phyloP scores from a whole-genome alignment of 2,113 vertebrate species.

The Sceloporus undulatus region DNA sequence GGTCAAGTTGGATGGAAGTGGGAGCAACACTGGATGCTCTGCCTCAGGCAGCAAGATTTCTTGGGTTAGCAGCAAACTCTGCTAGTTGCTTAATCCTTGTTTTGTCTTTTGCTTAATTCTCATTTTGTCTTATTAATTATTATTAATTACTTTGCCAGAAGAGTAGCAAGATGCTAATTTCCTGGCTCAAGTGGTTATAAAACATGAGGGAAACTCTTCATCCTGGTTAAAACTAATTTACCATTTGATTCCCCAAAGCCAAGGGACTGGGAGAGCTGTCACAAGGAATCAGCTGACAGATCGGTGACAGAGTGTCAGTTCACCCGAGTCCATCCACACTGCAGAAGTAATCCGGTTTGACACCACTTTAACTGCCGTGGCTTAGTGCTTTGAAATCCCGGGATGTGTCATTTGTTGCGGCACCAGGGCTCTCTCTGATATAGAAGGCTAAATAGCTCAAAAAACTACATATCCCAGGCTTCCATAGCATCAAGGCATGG shows the following conservation, averaged over 20 bases:
- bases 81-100: background rate
- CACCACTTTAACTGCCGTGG: too few species aligned
- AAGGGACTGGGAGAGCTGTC: background rate
- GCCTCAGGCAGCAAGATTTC: too few species aligned
- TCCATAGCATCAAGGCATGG: too few species aligned
- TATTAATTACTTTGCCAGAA: background rate
- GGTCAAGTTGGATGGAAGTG: background rate
- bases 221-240: background rate
- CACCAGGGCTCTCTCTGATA: too few species aligned
- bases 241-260: background rate
- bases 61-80: background rate
- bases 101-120: background rate
- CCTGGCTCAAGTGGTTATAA: background rate
- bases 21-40: background rate
- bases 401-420: too few species aligned
- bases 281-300: background rate
- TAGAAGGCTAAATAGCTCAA: too few species aligned
- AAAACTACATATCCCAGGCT: too few species aligned
- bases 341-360: too few species aligned
- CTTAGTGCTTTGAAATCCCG: too few species aligned
- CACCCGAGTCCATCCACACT: background rate
- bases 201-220: background rate
- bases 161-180: background rate
- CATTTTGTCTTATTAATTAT: too few species aligned
- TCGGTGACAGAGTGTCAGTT: background rate